phyloP scores from a whole-genome alignment of 2,113 vertebrate genomes.

The Uria lomvia region DNA sequence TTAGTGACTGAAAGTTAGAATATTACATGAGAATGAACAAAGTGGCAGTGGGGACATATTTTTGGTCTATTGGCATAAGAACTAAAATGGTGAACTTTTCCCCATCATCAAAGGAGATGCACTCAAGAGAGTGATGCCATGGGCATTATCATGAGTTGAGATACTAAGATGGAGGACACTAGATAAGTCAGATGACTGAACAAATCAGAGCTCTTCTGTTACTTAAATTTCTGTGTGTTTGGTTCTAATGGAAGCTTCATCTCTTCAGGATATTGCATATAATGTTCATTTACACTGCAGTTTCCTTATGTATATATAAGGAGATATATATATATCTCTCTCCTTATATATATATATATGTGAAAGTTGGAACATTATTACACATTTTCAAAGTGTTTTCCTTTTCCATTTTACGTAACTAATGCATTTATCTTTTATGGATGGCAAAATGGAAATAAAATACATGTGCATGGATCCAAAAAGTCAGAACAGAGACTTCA shows the following conservation, averaged over 20 bases:
- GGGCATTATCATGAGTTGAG: not conserved
- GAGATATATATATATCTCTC: no score
- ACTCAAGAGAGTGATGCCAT: not conserved
- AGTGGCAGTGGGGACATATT: fast-evolving
- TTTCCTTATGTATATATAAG: not conserved
- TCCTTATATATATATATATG: no score
- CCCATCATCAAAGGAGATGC: not conserved
- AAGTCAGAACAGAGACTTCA: not conserved
- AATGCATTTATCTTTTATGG: not conserved
- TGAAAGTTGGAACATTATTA: no score
- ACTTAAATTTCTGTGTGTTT: not conserved
- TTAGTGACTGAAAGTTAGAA: not conserved
- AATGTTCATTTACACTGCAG: not conserved
- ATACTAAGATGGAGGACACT: not conserved
- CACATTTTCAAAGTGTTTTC: no score
- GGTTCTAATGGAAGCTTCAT: not conserved
- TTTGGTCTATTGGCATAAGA: not conserved
- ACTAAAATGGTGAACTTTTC: not conserved
- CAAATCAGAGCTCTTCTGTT: not conserved
- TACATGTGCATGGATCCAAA: not conserved
- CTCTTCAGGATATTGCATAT: not conserved
- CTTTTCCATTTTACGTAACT: not conserved
- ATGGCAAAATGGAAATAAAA: not conserved
- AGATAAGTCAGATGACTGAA: not conserved
- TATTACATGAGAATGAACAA: not conserved